Evolutionary conservation across 1,140 invertebrate species (phyloP).

Genomic region (Orchestia grillus): DNA sequence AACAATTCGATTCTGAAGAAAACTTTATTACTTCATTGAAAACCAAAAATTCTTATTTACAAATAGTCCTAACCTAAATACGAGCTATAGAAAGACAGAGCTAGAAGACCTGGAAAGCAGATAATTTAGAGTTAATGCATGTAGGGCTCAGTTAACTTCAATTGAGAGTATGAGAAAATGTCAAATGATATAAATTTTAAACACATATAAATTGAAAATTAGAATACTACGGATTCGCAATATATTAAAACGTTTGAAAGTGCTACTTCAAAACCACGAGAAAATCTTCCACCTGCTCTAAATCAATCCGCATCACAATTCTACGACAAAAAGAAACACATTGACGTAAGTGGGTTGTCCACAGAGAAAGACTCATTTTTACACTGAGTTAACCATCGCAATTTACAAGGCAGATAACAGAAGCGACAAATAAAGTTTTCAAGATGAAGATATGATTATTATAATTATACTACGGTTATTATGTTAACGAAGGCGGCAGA

Average conservation of each 20-base stretch:
- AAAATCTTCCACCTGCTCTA: not conserved
- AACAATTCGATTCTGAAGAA: not conserved
- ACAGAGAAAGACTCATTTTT: not conserved
- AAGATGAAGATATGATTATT: not conserved
- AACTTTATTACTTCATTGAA: not conserved
- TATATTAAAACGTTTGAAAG: no score
- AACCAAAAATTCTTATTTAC: not conserved
- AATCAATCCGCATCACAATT: not conserved
- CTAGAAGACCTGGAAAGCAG: not conserved
- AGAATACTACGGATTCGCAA: no score
- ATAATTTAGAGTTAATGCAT: not conserved
- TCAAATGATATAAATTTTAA: no score
- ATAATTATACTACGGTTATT: not conserved
- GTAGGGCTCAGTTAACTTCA: not conserved
- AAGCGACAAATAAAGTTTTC: not conserved
- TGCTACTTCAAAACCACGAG: no score
- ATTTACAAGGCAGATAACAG: not conserved
- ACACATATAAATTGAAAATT: no score
- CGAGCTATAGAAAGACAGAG: not conserved
- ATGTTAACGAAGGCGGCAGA: not conserved
- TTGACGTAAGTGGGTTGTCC: not conserved
- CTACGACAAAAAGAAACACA: not conserved
- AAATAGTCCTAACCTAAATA: not conserved
- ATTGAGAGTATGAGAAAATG: not conserved
- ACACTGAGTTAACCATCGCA: not conserved